These are phyloP conservation scores for Istiophorus platypterus DNA, from an alignment of 2,113 vertebrate species.

Conservation along the genomic window DNA sequence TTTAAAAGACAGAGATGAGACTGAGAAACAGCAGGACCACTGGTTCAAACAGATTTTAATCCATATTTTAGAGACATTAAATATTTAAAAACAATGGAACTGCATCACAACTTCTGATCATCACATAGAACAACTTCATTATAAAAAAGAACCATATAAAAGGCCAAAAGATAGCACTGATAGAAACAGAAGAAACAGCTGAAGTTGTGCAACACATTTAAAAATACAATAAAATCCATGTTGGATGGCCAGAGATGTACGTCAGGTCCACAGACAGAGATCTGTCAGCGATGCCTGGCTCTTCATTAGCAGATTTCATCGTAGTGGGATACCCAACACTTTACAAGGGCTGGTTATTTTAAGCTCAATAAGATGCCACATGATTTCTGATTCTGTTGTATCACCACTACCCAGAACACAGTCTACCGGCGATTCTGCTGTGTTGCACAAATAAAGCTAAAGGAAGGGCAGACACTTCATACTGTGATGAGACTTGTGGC, in stretches of 20 bases:
- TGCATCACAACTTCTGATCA: constrained; percentile 94
- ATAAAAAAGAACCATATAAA: constrained; percentile 92
- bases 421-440: background rate
- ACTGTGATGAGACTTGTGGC: background rate
- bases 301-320: background rate
- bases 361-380: constrained; percentile 8
- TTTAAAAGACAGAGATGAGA: background rate
- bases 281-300: constrained; percentile 11
- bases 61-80: constrained; percentile 90
- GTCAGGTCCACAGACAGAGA: constrained; percentile 36
- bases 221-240: constrained; percentile 90
- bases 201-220: constrained; percentile 90
- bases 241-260: constrained; percentile 82
- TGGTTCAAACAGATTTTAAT: constrained; percentile 92
- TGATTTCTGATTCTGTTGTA: background rate
- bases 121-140: constrained; percentile 92
- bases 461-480: background rate
- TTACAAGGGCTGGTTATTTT: constrained; percentile 18
- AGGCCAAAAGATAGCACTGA: constrained; percentile 88
- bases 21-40: constrained; percentile 43
- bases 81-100: constrained; percentile 96
- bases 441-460: constrained; percentile 8
- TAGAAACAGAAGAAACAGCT: constrained; percentile 83
- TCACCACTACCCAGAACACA: background rate
- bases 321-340: constrained; percentile 18